These are phyloP conservation scores for Drosophila aff. DNA, from an alignment of 1,140 invertebrate species.

Conservation along the genomic window DNA sequence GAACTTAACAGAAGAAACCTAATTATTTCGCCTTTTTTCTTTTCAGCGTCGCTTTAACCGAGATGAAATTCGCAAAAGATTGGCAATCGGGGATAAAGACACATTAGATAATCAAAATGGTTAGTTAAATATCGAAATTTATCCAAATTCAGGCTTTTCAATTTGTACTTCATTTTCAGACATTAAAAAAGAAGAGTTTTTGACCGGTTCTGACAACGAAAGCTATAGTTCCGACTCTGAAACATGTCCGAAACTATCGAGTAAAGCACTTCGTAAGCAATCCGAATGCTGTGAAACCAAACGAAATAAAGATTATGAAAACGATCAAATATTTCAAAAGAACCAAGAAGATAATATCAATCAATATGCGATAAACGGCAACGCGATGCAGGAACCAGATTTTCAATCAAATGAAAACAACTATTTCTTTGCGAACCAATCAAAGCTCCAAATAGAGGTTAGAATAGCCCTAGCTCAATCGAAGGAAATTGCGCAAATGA, in stretches of 20 bases:
- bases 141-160: background rate
- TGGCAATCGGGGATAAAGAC: conserved; percentile 32
- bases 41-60: conserved; percentile 35
- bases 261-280: conserved; percentile 28
- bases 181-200: conserved; percentile 96
- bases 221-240: conserved; percentile 90
- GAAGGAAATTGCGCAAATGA: conserved; percentile 96
- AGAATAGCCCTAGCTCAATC: conserved; percentile 95
- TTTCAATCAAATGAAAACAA: conserved; percentile 16
- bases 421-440: conserved; percentile 93
- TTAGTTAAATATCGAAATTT: background rate
- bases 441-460: conserved; percentile 94
- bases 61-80: conserved; percentile 40
- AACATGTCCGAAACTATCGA: conserved; percentile 77
- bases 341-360: conserved; percentile 31
- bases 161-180: conserved; percentile 87
- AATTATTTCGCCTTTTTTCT: too few relatives aligned
- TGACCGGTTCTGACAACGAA: conserved; percentile 90
- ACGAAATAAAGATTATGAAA: conserved; percentile 25
- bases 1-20: background rate
- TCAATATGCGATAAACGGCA: conserved; percentile 21
- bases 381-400: conserved; percentile 2
- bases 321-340: conserved; percentile 33
- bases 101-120: conserved; percentile 23
- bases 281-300: conserved; percentile 20